Percentiles rank a stretch among this genome's conserved stretches.
These are phyloP conservation scores for Allacma fusca DNA, from an alignment of 2,888 invertebrate genomes.

Conservation along the genomic window DNA sequence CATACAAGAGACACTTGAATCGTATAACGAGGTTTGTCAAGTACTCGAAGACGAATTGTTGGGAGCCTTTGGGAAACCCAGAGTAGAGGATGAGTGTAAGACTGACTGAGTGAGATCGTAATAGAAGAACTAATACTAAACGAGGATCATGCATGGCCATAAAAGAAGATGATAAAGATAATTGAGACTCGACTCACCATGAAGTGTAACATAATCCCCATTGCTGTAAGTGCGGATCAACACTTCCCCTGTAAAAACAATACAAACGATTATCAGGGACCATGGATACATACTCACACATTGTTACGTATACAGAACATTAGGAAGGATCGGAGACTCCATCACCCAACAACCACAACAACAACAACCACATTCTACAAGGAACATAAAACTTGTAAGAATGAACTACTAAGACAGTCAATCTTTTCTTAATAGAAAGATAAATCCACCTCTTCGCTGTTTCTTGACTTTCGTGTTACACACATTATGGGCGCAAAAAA, in stretches of 20 bases:
- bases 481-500: background rate
- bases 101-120: background rate
- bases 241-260: slow-evolving; percentile 58
- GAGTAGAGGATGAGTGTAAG: background rate
- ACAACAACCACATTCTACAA: no score
- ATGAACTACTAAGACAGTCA: slow-evolving; percentile 20
- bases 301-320: no score
- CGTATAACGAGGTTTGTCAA: no score
- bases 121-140: background rate
- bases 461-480: slow-evolving; percentile 21
- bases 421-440: slow-evolving; percentile 2
- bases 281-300: background rate
- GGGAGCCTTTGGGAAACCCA: no score
- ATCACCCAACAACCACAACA: no score
- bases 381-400: background rate
- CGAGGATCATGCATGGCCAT: slow-evolving; percentile 9
- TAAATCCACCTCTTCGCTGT: slow-evolving; percentile 24
- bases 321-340: no score
- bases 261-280: slow-evolving; percentile 19
- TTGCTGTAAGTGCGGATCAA: slow-evolving; percentile 58
- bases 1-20: no score
- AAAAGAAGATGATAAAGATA: slow-evolving; percentile 40
- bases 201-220: slow-evolving; percentile 61
- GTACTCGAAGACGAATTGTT: no score
- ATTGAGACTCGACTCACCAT: slow-evolving; percentile 56